Evolutionary conservation across 1,140 invertebrate genomes (phyloP), one percentile per base, ranked within the genome.

Genomic region (Trinorchestia longiramus): DNA sequence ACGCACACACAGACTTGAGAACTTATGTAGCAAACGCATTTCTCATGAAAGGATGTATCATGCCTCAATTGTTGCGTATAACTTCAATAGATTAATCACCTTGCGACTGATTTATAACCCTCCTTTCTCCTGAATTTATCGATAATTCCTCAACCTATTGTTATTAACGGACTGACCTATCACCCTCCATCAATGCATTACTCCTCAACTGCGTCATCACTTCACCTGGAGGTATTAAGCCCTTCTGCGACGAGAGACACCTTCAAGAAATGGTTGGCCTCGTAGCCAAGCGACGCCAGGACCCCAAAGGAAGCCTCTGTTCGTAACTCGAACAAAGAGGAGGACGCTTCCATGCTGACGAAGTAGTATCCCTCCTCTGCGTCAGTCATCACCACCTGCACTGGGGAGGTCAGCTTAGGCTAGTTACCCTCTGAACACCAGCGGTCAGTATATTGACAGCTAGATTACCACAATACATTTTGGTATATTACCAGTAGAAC

Each of bases 231-330:
- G 62, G 28, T 36, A 36, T 28, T 77, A 77, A 77, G 62, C 11
- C 92, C 92, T 44, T 43, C 44, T n/a, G 92, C 43, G 36, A 43
- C 40, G 92, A 94, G 43, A 0, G 92, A 44, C 15, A n/a, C 43
- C n/a, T 45, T 94, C 43, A 40, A 19, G 92, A 94, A 94, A 43
- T 94, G 92, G 92, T 47, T 94, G 3, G 92, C 43, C 19, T 94
- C 92, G 44, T 94, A 45, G 44, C 92, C 92, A 0, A 94, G 43
- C 43, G 92, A 94, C 40, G 92, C 92, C 41, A 94, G 92, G 41
- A 94, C 36, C 19, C 41, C 92, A 11, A 94, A 44, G 0, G 92
- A 45, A 15, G 92, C 92, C 43, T 94, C 92, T 11, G 23, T 40
- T 94, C 92, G 92, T 45, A 47, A 47, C 19, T 42, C 3, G 6